Base-by-base conservation (phyloP, 1,140 invertebrate species). In the Pygmarrhopalites habei region DNA sequence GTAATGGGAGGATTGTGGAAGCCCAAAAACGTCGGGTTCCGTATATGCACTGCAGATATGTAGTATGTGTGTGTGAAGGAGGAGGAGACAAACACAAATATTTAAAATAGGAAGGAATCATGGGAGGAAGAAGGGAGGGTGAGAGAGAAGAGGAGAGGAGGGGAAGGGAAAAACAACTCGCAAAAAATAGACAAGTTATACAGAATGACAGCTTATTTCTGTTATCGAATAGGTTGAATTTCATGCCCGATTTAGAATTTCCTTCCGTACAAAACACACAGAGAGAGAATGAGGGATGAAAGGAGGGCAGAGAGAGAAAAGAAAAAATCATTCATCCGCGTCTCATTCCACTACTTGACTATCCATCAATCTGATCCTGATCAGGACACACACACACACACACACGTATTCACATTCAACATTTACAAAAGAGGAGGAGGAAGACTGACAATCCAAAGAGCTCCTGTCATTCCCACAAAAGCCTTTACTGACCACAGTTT, bases 221-320 rank as follows among this genome's bases (percentile, higher is more conserved):
- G 62, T 64, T 64, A 64, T 64, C 62, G 57, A 64, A 64, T 64
- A 64, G 62, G 62, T 64, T 64, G 62, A 64, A 64, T 64, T 64
- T 64, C 62, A 64, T 64, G 62, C 46, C 56, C 62, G 57, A 64
- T 64, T 64, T 64, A 64, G 62, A 43, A 59, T 58, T 64, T 49
- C 56, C 56, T 58, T 64, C 39, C 30, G 29, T 56, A 44, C 25
- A 46, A 26, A 49, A 52, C 62, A 26, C 43, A 29, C 12, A 59
- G n/a, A n/a, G n/a, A n/a, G n/a, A n/a, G n/a, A n/a, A n/a, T n/a
- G n/a, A n/a, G n/a, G n/a, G n/a, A n/a, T n/a, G n/a, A n/a, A n/a
- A n/a, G n/a, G n/a, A n/a, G n/a, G n/a, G n/a, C n/a, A n/a, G n/a
- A n/a, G n/a, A n/a, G n/a, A 51, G 44, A 39, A 46, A 35, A 29